A percentile compares a stretch with the other conserved stretches of the same genome.
phyloP scores from a whole-genome alignment of 64 coral and sea anemone species.

The Montipora foliosa region DNA sequence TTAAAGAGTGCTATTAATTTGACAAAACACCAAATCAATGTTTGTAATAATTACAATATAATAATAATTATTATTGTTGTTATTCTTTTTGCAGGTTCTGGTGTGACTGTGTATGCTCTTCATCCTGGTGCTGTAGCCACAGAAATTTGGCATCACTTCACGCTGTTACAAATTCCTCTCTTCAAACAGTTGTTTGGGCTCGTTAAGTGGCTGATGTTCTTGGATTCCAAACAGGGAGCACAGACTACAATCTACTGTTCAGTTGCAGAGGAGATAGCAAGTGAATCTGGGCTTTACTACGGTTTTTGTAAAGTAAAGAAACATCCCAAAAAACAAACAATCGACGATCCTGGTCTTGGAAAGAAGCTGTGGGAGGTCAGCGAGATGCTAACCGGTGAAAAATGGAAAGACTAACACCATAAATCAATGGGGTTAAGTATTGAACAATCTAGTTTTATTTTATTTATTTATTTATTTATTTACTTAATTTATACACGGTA shows the following conservation, averaged over 20 bases:
- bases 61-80: background rate
- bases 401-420: constrained; percentile 1
- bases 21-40: too few species aligned
- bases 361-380: constrained; percentile 54
- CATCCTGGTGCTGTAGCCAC: constrained; percentile 56
- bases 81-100: constrained; percentile 12
- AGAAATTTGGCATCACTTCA: constrained; percentile 23
- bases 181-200: background rate
- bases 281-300: constrained; percentile 41
- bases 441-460: too few species aligned
- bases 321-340: background rate
- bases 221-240: constrained; percentile 54
- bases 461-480: too few species aligned
- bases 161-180: background rate
- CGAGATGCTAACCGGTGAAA: constrained; percentile 44
- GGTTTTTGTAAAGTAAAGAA: constrained; percentile 27
- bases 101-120: constrained; percentile 51
- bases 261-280: constrained; percentile 27
- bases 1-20: too few species aligned
- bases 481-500: too few species aligned
- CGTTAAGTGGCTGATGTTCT: background rate
- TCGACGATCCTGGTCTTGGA: constrained; percentile 39
- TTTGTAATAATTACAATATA: too few species aligned
- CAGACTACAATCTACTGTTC: constrained; percentile 66
- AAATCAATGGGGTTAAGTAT: too few species aligned